Evolutionary conservation across 2,797 vertebrate genomes (phyloP), one percentile per base, ranked within the genome.

Genomic region (Neopelma chrysocephalum): DNA sequence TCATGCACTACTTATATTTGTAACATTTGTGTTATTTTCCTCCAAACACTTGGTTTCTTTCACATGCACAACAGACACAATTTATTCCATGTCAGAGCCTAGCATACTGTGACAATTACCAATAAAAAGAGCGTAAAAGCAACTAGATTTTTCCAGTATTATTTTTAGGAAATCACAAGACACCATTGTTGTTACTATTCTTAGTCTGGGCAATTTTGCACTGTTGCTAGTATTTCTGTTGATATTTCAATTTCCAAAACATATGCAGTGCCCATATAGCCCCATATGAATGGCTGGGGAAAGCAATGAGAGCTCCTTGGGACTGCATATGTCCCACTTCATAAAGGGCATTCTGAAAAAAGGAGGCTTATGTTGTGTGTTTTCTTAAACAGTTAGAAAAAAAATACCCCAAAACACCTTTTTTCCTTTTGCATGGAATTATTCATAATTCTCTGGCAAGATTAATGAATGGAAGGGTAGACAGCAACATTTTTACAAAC

Each of bases 271-370:
- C 23, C 13, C 48, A 32, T 43, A 48, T 3, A 91, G 38, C 17
- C 34, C 50, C 31, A 40, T 20, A 9, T 0, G 3, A 15, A 53
- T 3, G 31, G 53, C 34, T 16, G 53, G 29, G 58, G 32, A 87
- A 84, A 84, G 50, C 27, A 78, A 27, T 10, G 48, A 61, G 29
- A 66, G 11, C 18, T 82, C 58, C 68, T 57, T 42, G 26, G 36
- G 65, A 61, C 45, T 66, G 15, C 1, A 0, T n/a, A 17, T 0
- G 0, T 27, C n/a, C n/a, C 47, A 31, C 17, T 43, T 69, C 17
- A 32, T 27, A 32, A 70, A 82, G 29, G 14, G 14, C 7, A 56
- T 47, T 73, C 40, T 77, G 64, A 73, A 87, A 84, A 92, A 84
- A 0, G 10, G 26, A 93, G 23, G 17, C 12, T 60, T 51, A 32